A percentile compares a stretch with the other conserved stretches of the same genome.
Conservation (phyloP, 2,888 invertebrate species). For the Harpalus rubripes region DNA sequence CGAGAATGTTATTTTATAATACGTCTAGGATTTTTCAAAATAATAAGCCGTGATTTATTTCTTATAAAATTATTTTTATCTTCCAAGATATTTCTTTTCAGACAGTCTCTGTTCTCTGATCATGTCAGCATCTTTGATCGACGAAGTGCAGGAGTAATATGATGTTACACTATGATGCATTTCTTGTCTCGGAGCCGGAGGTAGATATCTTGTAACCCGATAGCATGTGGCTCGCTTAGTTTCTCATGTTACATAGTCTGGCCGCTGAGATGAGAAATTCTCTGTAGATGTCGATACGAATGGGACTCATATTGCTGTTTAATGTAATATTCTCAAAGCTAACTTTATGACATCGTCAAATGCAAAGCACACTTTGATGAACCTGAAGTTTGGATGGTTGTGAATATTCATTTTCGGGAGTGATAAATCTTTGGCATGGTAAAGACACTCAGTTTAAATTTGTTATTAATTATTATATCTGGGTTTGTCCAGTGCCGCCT, state of each 20-base stretch:
- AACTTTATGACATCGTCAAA: conserved; percentile 2
- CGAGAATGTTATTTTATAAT: too few relatives aligned
- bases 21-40: too few relatives aligned
- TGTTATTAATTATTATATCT: too few relatives aligned
- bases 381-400: not conserved
- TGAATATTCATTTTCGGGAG: not conserved
- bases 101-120: not conserved
- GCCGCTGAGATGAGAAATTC: not conserved
- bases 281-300: not conserved
- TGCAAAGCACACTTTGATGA: not conserved
- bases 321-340: conserved; percentile 9
- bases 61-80: not conserved
- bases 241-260: conserved; percentile 16
- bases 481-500: too few relatives aligned
- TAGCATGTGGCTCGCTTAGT: conserved; percentile 17
- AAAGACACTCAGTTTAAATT: too few relatives aligned
- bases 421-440: too few relatives aligned
- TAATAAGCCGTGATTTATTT: too few relatives aligned
- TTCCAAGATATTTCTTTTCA: not conserved
- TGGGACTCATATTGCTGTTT: not conserved
- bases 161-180: conserved; percentile 20
- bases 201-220: conserved; percentile 19
- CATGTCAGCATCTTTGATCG: conserved; percentile 15
- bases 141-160: conserved; percentile 10
- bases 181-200: not conserved